Evolutionary conservation across 2,113 vertebrate genomes (phyloP), one percentile per base, ranked within the genome.

Genomic region (Piaya cayana): DNA sequence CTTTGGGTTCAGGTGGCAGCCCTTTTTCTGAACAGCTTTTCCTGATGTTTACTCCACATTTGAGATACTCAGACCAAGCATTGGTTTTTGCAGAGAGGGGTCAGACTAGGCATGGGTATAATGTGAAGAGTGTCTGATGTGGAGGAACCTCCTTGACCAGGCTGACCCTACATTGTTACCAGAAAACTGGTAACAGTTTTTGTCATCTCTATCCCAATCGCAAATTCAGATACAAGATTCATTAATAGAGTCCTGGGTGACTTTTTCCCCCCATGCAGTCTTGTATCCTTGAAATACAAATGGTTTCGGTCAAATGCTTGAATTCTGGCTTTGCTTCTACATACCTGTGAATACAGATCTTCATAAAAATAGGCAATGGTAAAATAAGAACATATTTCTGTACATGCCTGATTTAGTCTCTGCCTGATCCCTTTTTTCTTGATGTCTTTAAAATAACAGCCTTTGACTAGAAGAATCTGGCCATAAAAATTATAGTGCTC

Each of bases 61-160:
- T 56, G 27, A 50, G 62, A 34, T 36, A n/a, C 37, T 50, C 52
- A 50, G 36, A 25, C 29, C 8, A 22, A 71, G 36, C 53, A 32
- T 60, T 80, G 50, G 4, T 55, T 82, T 56, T 52, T 81, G 55
- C 59, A 95, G 95, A 94, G 92, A 94, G 92, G 86, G 94, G 76
- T 96, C 97, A 77, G 94, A 95, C 82, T 95, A 98, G 69, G 63
- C 72, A 2, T 98, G 98, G 98, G 91, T 98, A 78, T 98, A 98
- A 82, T 98, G 98, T 97, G 98, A 98, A 69, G 98, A 98, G 8
- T 98, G 98, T 96, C 97, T 98, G 79, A 99, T 98, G 81, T 98
- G 98, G 98, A 97, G 98, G 82, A 98, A 97, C 17, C 89, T 99
- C 63, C 96, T 98, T 22, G 69, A 85, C 43, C 67, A 79, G 25